Conservation (phyloP, 2,113 vertebrate genomes). For the Oostethus manadensis region DNA sequence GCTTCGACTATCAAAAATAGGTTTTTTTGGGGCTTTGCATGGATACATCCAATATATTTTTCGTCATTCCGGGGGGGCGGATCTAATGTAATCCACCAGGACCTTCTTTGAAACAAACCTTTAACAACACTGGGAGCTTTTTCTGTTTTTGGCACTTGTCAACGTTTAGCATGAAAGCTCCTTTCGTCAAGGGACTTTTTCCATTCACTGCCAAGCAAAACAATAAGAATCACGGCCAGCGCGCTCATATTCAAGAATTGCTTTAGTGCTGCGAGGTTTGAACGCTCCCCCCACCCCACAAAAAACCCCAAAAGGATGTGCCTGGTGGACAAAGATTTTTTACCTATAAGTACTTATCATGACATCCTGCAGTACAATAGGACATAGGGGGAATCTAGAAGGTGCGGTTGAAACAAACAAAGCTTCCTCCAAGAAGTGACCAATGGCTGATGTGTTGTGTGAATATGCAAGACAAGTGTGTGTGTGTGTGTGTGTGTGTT, state of each 20-base stretch:
- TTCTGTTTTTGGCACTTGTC: slow-evolving; percentile 22
- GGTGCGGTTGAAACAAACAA: slow-evolving; percentile 5
- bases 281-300: not conserved
- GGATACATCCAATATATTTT: too few species aligned
- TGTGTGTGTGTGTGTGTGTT: slow-evolving; percentile 20
- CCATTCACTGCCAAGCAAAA: slow-evolving; percentile 17
- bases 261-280: slow-evolving; percentile 23
- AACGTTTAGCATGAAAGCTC: slow-evolving; percentile 10
- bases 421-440: slow-evolving; percentile 1
- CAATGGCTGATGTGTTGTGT: slow-evolving; percentile 14
- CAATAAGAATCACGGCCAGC: slow-evolving; percentile 50
- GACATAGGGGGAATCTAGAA: slow-evolving; percentile 21
- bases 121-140: slow-evolving; percentile 23
- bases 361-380: slow-evolving; percentile 23
- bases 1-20: too few species aligned
- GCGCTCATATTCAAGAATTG: slow-evolving; percentile 17
- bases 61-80: too few species aligned
- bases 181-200: not conserved
- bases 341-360: not conserved
- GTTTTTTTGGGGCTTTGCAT: too few species aligned
- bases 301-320: not conserved
- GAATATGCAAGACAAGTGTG: slow-evolving; percentile 23
- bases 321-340: slow-evolving; percentile 25
- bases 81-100: slow-evolving; percentile 18
- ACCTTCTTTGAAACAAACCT: slow-evolving; percentile 7